A percentile compares a stretch with the other conserved stretches of the same genome.
Evolutionary conservation across 1,140 invertebrate genomes (phyloP).

Genomic region (Nomia melanderi): DNA sequence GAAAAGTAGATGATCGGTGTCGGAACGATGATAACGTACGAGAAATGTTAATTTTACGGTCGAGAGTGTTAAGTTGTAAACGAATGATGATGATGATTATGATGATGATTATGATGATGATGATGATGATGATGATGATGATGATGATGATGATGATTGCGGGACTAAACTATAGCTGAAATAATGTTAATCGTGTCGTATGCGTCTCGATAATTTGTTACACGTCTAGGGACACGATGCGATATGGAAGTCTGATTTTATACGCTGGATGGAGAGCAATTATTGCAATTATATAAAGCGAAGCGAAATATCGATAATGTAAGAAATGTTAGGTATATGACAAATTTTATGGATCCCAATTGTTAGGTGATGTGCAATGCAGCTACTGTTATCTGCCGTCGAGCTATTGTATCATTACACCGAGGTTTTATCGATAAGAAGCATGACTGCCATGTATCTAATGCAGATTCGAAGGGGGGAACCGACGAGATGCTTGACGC

Average conservation of each 20-base stretch:
- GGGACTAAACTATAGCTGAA: background rate
- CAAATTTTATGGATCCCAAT: conserved; percentile 59
- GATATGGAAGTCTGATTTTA: conserved; percentile 72
- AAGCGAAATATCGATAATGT: conserved; percentile 33
- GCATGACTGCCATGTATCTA: conserved; percentile 59
- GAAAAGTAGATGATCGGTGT: background rate
- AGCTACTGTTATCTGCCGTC: conserved; percentile 52
- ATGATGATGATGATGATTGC: too few species aligned
- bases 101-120: too few species aligned
- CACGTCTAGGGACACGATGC: conserved; percentile 48
- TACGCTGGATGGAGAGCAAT: conserved; percentile 48
- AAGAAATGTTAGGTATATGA: conserved; percentile 55
- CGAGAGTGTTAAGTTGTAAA: conserved; percentile 1
- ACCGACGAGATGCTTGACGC: conserved; percentile 4
- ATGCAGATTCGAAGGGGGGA: background rate
- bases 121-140: too few species aligned
- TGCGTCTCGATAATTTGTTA: conserved; percentile 49
- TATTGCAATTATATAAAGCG: conserved; percentile 36
- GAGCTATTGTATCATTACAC: conserved; percentile 50
- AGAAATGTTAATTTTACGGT: background rate
- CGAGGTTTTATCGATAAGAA: conserved; percentile 49
- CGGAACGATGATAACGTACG: background rate
- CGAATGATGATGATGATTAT: background rate
- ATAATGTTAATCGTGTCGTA: conserved; percentile 17
- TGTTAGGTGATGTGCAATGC: conserved; percentile 34